A percentile compares a stretch with the other conserved stretches of the same genome.
Evolutionary conservation across 1,140 invertebrate species (phyloP).

Genomic region (Magallana ariakensis): DNA sequence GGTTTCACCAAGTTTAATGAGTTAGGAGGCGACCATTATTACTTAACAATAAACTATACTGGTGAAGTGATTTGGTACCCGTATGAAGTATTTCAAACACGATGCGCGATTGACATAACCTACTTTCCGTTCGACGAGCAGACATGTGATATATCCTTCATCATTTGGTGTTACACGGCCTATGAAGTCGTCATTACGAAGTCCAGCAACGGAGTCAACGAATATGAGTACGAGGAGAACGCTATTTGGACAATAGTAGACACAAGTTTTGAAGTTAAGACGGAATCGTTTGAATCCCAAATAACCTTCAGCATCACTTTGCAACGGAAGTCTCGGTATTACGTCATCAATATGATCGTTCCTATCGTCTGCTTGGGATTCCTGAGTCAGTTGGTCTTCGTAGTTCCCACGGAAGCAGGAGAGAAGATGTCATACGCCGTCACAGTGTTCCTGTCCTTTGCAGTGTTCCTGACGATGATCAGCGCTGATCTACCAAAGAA

Average conservation of each 20-base stretch:
- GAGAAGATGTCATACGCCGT: slow-evolving; percentile 82
- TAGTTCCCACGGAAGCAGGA: slow-evolving; percentile 82
- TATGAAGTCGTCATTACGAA: not conserved
- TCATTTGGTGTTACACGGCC: slow-evolving; percentile 15
- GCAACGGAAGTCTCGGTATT: slow-evolving; percentile 71
- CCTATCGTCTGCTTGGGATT: slow-evolving; percentile 83
- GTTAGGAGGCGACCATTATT: slow-evolving; percentile 26
- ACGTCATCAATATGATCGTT: slow-evolving; percentile 82
- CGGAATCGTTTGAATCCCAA: not conserved
- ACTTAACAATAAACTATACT: not conserved
- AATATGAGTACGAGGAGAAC: slow-evolving; percentile 19
- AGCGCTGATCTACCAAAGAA: slow-evolving; percentile 83
- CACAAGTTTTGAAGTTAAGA: not conserved
- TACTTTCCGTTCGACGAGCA: slow-evolving; percentile 35
- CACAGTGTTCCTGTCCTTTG: slow-evolving; percentile 82
- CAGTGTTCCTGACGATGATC: slow-evolving; percentile 82
- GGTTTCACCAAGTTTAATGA: slow-evolving; percentile 18
- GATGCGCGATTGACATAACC: slow-evolving; percentile 37
- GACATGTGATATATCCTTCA: slow-evolving; percentile 23
- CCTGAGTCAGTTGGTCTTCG: slow-evolving; percentile 82
- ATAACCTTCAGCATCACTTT: slow-evolving; percentile 12
- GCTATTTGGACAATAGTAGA: not conserved
- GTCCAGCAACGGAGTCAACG: not conserved
- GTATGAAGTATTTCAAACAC: slow-evolving; percentile 35
- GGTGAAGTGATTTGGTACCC: slow-evolving; percentile 39